phyloP scores from a whole-genome alignment of 2,888 invertebrate species.

The Rhamphomyia laevipes region DNA sequence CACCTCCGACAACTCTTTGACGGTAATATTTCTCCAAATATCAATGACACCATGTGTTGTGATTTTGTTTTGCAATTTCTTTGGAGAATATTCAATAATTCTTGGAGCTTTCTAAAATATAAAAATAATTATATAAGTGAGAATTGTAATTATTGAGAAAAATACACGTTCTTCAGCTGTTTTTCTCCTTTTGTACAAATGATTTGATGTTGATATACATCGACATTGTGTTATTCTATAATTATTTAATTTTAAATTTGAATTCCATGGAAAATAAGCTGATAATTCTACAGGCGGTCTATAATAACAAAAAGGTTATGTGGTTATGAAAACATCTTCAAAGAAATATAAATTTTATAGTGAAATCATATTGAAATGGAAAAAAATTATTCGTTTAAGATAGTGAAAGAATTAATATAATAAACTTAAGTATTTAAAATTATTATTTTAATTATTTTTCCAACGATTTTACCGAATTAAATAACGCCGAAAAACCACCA shows the following conservation, averaged over 20 bases:
- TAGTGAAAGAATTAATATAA: too few relatives aligned
- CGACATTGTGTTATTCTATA: conserved; percentile 10
- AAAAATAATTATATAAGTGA: conserved; percentile 14
- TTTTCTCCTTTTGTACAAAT: conserved; percentile 47
- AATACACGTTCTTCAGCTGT: conserved; percentile 41
- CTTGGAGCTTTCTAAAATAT: conserved; percentile 38
- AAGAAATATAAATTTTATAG: conserved; percentile 3
- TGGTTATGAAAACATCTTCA: not conserved
- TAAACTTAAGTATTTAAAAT: too few relatives aligned
- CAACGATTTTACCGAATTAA: conserved; percentile 11
- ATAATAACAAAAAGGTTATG: not conserved
- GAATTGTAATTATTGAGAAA: not conserved
- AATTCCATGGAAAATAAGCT: conserved; percentile 6
- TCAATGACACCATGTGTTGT: conserved; percentile 40
- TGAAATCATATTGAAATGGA: conserved; percentile 3
- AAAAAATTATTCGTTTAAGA: not conserved
- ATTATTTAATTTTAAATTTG: conserved; percentile 1
- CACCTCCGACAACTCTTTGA: conserved; percentile 56
- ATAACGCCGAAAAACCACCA: conserved; percentile 8
- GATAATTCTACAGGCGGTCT: not conserved
- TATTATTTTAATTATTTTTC: not conserved
- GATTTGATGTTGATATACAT: conserved; percentile 25
- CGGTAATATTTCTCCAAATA: conserved; percentile 73
- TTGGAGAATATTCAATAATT: conserved; percentile 45
- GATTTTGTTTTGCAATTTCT: conserved; percentile 24